Evolutionary conservation across 2,888 invertebrate genomes (phyloP), one percentile per base, ranked within the genome.

Genomic region (Petrolisthes cinctipes): DNA sequence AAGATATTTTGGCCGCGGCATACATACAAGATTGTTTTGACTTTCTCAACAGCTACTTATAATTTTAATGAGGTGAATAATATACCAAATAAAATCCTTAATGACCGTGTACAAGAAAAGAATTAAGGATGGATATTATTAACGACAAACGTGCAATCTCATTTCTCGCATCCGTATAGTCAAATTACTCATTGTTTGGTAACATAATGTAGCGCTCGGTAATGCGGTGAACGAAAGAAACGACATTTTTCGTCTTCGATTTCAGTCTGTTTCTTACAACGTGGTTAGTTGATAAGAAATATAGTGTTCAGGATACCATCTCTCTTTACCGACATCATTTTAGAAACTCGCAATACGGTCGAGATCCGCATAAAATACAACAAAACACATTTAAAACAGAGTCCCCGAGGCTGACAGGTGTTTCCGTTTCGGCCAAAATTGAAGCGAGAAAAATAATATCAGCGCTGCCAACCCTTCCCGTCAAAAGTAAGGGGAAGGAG

Each of bases 371-470:
- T 56, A 86, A 66, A 85, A 85, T 56, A 75, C 61, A 37, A 23
- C 57, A 75, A 66, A 78, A 83, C 83, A 84, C 61, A 87, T 84
- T 78, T 83, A 83, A 84, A 87, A 61, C 83, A 87, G 84, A 79
- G 80, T 71, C 80, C 83, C 61, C 20, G 61, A 37, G 87, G 80
- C 73, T 87, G 87, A 87, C 87, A 87, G 87, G 87, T 83, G 87
- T 87, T 87, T 87, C 87, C 87, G 87, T 87, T 87, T 87, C 83
- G 54, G 57, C 83, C 80, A 83, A 88, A 88, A 85, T 88, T 88
- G 82, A 82, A 82, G 85, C 73, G 82, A 83, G 85, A 88, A 88
- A 85, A 88, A 88, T 88, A 82, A 88, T 88, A 85, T 85, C 88
- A 85, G 88, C 85, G 82, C 79, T 89, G 68, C 85, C 89, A 89